A percentile compares a stretch with the other conserved stretches of the same genome.
phyloP scores from a whole-genome alignment of 2,797 vertebrate genomes.

The Eulemur coronatus region DNA sequence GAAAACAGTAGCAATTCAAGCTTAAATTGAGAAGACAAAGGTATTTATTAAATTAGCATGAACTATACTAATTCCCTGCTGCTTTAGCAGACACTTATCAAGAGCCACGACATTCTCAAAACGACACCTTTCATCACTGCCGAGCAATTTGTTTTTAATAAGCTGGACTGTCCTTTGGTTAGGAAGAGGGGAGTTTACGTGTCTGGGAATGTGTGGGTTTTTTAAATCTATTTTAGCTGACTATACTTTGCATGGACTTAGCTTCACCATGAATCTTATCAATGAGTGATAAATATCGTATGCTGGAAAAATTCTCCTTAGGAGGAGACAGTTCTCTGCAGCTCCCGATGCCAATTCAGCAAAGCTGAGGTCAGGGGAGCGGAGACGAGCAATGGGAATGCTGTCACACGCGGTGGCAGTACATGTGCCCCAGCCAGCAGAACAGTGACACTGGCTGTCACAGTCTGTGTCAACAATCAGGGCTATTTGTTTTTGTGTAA shows the following conservation, averaged over 20 bases:
- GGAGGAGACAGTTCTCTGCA: neutral
- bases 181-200: neutral
- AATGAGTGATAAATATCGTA: neutral
- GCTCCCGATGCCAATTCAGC: neutral
- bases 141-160: neutral
- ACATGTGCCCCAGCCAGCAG: accelerated
- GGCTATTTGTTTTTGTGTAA: neutral
- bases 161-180: neutral
- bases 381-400: neutral
- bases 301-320: neutral
- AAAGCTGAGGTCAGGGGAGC: neutral
- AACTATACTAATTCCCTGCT: neutral
- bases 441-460: neutral
- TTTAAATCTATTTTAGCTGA: neutral
- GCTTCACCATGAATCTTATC: neutral
- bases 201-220: neutral
- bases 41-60: neutral
- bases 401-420: accelerated
- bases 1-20: neutral
- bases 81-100: neutral
- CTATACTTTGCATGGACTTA: neutral
- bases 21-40: neutral
- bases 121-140: neutral
- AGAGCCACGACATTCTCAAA: neutral
- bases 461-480: neutral